Evolutionary conservation across 23 tunicate genomes (phyloP), one percentile per base, ranked within the genome.

Genomic region (Corella eumyota): DNA sequence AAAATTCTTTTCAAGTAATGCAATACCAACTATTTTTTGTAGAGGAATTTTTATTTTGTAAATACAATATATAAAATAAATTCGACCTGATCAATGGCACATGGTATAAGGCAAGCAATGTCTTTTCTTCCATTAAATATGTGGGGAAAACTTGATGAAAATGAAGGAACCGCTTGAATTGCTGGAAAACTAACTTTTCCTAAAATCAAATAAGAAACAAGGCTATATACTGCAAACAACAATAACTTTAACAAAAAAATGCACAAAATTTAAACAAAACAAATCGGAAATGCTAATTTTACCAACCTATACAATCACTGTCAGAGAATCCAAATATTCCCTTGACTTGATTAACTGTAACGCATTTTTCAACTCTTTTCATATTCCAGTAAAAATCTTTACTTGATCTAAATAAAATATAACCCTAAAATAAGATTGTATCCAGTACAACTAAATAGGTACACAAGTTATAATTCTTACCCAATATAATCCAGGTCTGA

Each of bases 171-270:
- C 2, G 99, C 99, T 70, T 93, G 99, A 36, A 93, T 93, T 26
- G 99, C 95, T 1, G 99, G 99, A 59, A 93, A 93, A 62, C 99
- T 93, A 36, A 93, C 78, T 73, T 93, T 93, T 23, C 99, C 95
- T 86, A 38, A 53, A 48, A 28, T 33, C 22, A 15, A 66, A 6
- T 4, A 56, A 28, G 5, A 32, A 32, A 55, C 27, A 56, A 22
- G 24, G 3, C 5, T 50, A 30, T 26, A 32, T 51, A 32, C 19
- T 7, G 0, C 61, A 52, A 52, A 40, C 13, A 40, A 11, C 11
- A 11, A 9, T 40, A 40, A 40, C 11, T 11, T 40, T 9, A 40
- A 40, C 15, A 11, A 9, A 40, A 9, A 15, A 40, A 9, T 40
- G 15, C 13, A 40, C 48, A 40, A 40, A 40, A 40, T 15, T 15